phyloP scores from a whole-genome alignment of 1,140 invertebrate species.

The Anastrepha ludens region DNA sequence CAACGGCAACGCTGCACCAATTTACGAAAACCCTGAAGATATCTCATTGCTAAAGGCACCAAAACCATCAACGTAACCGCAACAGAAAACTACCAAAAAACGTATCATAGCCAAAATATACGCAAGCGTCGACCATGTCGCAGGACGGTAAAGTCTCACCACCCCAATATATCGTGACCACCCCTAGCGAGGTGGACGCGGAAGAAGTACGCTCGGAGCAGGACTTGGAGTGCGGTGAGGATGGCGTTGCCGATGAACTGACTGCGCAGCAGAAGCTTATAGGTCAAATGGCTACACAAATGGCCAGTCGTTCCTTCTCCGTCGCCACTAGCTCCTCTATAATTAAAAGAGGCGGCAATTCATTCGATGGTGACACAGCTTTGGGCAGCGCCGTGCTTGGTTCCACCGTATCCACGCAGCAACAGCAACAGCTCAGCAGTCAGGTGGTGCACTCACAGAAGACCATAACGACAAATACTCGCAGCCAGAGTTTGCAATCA shows the following conservation, averaged over 20 bases:
- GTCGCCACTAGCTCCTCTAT: conserved; percentile 60
- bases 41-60: not conserved
- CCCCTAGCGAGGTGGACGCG: conserved; percentile 70
- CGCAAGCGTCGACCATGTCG: conserved; percentile 56
- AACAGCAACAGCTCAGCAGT: conserved; percentile 55
- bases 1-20: not conserved
- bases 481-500: conserved; percentile 71
- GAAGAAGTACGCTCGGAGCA: conserved; percentile 68
- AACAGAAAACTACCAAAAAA: not conserved
- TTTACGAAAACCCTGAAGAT: not conserved
- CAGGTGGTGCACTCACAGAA: conserved; percentile 60
- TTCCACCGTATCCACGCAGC: conserved; percentile 56
- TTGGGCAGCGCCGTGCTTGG: conserved; percentile 33
- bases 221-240: conserved; percentile 60
- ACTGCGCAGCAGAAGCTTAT: conserved; percentile 49
- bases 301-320: conserved; percentile 68
- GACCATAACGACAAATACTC: conserved; percentile 68
- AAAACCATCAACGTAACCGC: not conserved
- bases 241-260: not conserved
- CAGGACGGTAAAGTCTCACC: conserved; percentile 59
- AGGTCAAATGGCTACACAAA: conserved; percentile 62
- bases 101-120: not conserved
- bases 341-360: conserved; percentile 23
- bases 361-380: conserved; percentile 45
- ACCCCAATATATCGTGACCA: conserved; percentile 73